These are phyloP conservation scores for Acridotheres tristis DNA, from an alignment of 2,797 vertebrate genomes.

Conservation along the genomic window DNA sequence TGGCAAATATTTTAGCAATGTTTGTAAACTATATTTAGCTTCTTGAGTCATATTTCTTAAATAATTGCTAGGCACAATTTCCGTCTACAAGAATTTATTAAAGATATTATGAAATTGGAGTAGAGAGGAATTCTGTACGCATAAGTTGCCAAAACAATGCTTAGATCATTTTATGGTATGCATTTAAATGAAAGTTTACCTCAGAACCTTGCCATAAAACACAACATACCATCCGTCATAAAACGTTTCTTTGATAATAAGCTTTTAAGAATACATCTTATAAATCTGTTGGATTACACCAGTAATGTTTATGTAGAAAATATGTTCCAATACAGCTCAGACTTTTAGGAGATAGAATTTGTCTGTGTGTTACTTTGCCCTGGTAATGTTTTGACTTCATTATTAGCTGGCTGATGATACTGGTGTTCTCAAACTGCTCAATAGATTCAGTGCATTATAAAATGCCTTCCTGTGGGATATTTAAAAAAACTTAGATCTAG, in stretches of 20 bases:
- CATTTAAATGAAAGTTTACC: slow-evolving; percentile 21
- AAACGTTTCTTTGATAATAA: background rate
- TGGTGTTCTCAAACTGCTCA: slow-evolving; percentile 9
- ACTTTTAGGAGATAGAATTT: background rate
- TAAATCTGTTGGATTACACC: background rate
- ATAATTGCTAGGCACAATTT: slow-evolving; percentile 33
- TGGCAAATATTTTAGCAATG: background rate
- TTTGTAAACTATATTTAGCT: slow-evolving; percentile 43
- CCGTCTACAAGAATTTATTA: background rate
- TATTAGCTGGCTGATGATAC: slow-evolving; percentile 23
- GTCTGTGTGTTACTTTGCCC: background rate
- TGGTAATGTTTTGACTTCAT: slow-evolving; percentile 2
- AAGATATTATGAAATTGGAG: background rate
- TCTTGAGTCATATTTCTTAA: slow-evolving; percentile 46
- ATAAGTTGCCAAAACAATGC: slow-evolving; percentile 11
- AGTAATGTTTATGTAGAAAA: background rate
- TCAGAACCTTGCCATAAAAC: background rate
- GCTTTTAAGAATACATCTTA: background rate
- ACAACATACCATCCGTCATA: background rate
- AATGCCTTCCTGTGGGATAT: slow-evolving; percentile 23
- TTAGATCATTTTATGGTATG: background rate
- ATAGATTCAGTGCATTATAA: slow-evolving; percentile 15
- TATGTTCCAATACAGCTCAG: background rate
- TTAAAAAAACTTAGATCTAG: background rate
- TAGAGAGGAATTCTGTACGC: background rate